phyloP scores from a whole-genome alignment of 2,888 invertebrate species.

The Dryocosmus kuriphilus region DNA sequence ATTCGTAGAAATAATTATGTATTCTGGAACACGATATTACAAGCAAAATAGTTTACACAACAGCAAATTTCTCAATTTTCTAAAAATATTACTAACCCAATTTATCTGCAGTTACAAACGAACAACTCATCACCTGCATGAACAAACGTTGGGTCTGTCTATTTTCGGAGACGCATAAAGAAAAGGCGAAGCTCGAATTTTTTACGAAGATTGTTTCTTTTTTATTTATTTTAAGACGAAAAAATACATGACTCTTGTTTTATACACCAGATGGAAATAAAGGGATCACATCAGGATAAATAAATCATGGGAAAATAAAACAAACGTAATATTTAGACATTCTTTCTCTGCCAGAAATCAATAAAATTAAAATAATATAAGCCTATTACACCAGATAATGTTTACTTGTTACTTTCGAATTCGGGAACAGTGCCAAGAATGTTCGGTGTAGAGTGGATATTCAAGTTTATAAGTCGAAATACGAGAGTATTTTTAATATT shows the following conservation, averaged over 20 bases:
- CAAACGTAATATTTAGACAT: background rate
- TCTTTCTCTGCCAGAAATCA: background rate
- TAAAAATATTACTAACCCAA: conserved; percentile 19
- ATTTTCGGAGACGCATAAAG: background rate
- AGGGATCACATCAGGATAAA: background rate
- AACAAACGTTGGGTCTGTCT: conserved; percentile 7
- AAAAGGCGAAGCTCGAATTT: background rate
- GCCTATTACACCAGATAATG: conserved; percentile 1
- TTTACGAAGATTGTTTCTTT: background rate
- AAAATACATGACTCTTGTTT: background rate
- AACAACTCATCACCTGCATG: background rate
- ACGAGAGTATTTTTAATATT: background rate
- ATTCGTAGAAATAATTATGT: background rate
- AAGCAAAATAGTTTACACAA: background rate
- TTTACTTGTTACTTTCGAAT: conserved; percentile 32
- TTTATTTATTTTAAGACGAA: background rate
- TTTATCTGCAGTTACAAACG: conserved; percentile 1
- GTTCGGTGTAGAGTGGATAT: background rate
- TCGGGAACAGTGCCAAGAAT: conserved; percentile 15
- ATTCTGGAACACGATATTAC: background rate
- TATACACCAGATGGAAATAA: background rate
- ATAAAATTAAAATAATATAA: background rate
- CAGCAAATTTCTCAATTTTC: background rate
- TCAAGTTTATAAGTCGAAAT: conserved; percentile 7
- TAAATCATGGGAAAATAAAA: background rate